Conservation (phyloP, 37 sponge, comb jelly and placozoan species). For the Spongilla lacustris region DNA sequence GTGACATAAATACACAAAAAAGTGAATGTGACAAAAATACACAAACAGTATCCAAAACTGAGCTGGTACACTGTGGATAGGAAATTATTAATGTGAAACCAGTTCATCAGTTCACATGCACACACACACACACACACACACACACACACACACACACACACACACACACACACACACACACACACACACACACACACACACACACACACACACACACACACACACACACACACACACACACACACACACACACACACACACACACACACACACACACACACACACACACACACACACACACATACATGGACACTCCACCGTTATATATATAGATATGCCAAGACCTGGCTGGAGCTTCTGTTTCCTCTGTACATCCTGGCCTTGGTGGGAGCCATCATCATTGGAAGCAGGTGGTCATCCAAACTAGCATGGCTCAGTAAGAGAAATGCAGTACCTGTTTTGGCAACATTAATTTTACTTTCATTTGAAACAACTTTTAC, state of each 20-base stretch:
- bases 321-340: too few relatives aligned
- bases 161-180: too few relatives aligned
- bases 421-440: not conserved
- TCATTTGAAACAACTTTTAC: not conserved
- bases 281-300: too few relatives aligned
- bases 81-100: not conserved
- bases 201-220: too few relatives aligned
- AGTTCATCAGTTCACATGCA: not conserved
- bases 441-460: constrained; percentile 15
- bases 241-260: too few relatives aligned
- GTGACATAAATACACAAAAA: too few relatives aligned
- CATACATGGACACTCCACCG: too few relatives aligned
- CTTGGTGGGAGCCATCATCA: not conserved
- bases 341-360: constrained; percentile 34
- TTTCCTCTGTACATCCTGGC: constrained; percentile 20
- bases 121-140: too few relatives aligned
- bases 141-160: too few relatives aligned
- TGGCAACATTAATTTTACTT: constrained; percentile 31
- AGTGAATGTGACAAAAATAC: not conserved
- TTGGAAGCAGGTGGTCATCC: not conserved
- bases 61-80: constrained; percentile 1
- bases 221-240: not conserved
- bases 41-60: not conserved
- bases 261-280: not conserved
- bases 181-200: too few relatives aligned